Percentiles rank a stretch among this genome's conserved stretches.
phyloP scores from a whole-genome alignment of 2,888 invertebrate species.

The Caenorhabditis sp. region DNA sequence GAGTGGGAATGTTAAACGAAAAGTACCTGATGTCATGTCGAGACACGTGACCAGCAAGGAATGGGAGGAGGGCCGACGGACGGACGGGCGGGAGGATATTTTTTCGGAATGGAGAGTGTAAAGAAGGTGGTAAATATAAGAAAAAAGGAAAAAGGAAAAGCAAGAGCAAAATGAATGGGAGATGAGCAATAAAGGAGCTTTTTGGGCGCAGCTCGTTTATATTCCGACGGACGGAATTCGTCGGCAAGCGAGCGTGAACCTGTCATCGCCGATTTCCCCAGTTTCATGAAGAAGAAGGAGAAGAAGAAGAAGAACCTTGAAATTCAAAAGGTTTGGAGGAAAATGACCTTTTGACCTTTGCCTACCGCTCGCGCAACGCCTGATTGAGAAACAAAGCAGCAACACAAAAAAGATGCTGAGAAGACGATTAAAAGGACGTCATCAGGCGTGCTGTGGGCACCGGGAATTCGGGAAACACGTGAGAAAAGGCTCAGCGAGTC shows the following conservation, averaged over 20 bases:
- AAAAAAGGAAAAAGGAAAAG: conserved; percentile 6
- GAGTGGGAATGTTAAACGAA: conserved; percentile 37
- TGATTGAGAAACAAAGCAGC: conserved; percentile 26
- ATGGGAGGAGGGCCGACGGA: conserved; percentile 7
- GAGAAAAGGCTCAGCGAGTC: conserved; percentile 44
- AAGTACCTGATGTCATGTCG: conserved; percentile 52
- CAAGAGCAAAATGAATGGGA: conserved; percentile 25
- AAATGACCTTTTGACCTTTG: conserved; percentile 22
- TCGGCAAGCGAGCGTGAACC: too few relatives aligned
- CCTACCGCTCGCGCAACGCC: background rate
- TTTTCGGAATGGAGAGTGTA: conserved; percentile 15
- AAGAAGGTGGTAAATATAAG: conserved; percentile 34
- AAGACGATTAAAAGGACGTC: conserved; percentile 38
- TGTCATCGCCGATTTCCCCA: too few relatives aligned
- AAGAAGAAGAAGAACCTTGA: background rate
- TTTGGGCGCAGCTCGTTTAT: conserved; percentile 14
- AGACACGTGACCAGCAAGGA: conserved; percentile 50
- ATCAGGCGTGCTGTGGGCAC: conserved; percentile 8
- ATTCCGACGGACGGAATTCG: conserved; percentile 4
- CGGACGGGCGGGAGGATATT: conserved; percentile 16
- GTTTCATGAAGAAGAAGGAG: too few relatives aligned
- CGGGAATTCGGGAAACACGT: conserved; percentile 26
- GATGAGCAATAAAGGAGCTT: conserved; percentile 17
- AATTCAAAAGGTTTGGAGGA: background rate
- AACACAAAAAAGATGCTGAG: conserved; percentile 24